Evolutionary conservation across 2,113 vertebrate species (phyloP), one percentile per base, ranked within the genome.

Genomic region (Ptilorrhoa leucosticta): DNA sequence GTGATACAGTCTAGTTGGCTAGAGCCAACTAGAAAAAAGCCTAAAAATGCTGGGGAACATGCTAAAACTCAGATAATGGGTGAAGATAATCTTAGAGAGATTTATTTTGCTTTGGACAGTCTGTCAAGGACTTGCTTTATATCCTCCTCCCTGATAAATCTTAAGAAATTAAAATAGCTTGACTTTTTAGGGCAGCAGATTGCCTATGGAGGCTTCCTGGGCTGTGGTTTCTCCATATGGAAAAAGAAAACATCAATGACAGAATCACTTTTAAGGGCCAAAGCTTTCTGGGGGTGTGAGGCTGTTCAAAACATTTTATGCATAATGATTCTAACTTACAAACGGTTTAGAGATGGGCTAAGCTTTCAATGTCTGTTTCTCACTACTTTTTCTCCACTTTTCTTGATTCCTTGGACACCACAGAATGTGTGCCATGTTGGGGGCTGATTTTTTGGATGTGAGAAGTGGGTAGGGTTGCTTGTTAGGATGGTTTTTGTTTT

Each of bases 271-370:
- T 37, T 44, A 79, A 79, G 8, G 8, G 24, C 3, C 19, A 76
- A 80, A 64, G 0, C 0, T 57, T 79, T 79, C 19, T 31, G 31
- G 10, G 11, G 3, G 2, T 48, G 28, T 27, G 30, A 11, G 21
- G 31, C 12, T 51, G 31, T 70, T 90, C 16, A 60, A 51, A 86
- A 72, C 5, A 33, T 64, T 88, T 45, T 60, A 11, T 64, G 35
- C 14, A 16, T 7, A 58, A 53, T 4, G 27, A 20, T 37, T 86
- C 42, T 40, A 79, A 82, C 20, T 57, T 66, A 21, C 3, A 48
- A 66, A 16, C 15, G 72, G 28, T 35, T 68, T 28, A 81, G 13
- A 89, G 40, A 60, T 35, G 8, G 37, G 30, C 14, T 65, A 65
- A 57, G 37, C n/a, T 90, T 78, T 70, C 5, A 2, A 2, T 15